Base-by-base conservation (phyloP, 1,140 invertebrate genomes). In the Zophobas atratus region DNA sequence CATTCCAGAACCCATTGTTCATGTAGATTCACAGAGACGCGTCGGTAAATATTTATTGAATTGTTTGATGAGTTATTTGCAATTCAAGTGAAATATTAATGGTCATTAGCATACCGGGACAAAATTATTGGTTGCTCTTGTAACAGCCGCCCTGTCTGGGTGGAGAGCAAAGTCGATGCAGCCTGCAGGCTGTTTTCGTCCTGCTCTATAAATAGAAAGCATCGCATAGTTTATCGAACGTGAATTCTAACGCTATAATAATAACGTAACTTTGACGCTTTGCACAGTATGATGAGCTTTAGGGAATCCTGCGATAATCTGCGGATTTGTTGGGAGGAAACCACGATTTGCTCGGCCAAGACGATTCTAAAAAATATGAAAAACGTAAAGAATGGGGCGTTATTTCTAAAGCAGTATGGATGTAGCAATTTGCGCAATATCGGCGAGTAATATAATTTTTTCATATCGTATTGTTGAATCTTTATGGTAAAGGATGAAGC, bases 181-280 rank as follows among this genome's bases (percentile, higher is more conserved):
- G 60, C 38, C 60, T 67, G 60, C 60, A 67, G 60, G 60, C 38
- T 35, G 34, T 43, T 67, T 41, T 43, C 41, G 38, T 43, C 60
- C 60, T 43, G 60, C 1, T 67, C 60, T 67, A 67, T 67, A 67
- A 43, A 67, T 67, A 67, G 60, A 5, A 67, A 55, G 53, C 39
- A 41, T 32, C 60, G 39, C 39, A 67, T 67, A 67, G 60, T 67
- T 67, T 67, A 67, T 67, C 60, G 60, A 43, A 67, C 60, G 60
- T 32, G 55, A 35, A 35, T 33, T 57, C 32, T 4, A 57, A 20
- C 55, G 55, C 55, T 34, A 57, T 57, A 57, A 57, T 57, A 57
- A 57, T 57, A 57, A 57, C 4, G 55, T 57, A 57, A 57, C 1
- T 57, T 57, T 57, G 35, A 35, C 20, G 55, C 55, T 57, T 57